Evolutionary conservation across 2,113 vertebrate species (phyloP).

Genomic region (Coryphaenoides rupestris): DNA sequence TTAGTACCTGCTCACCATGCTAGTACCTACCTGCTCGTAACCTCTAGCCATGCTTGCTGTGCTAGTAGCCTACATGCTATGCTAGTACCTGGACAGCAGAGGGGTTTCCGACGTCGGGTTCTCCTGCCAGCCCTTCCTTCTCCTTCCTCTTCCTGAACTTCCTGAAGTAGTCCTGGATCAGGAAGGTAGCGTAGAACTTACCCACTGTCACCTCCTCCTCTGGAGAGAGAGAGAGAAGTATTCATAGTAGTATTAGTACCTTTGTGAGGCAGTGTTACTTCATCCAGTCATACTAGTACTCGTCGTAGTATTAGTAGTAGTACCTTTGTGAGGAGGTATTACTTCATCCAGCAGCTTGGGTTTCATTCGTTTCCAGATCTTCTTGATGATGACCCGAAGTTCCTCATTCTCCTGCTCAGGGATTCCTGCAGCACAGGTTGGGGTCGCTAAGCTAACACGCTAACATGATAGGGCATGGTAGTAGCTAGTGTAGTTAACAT

Average conservation of each 20-base stretch:
- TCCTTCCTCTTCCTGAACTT: conserved; percentile 97
- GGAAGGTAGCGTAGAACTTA: conserved; percentile 96
- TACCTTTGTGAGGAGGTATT: conserved; percentile 82
- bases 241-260: not conserved
- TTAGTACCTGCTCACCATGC: not conserved
- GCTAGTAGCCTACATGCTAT: not conserved
- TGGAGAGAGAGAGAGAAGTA: conserved; percentile 40
- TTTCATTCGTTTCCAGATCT: conserved; percentile 91
- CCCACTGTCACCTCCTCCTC: conserved; percentile 96
- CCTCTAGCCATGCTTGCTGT: not conserved
- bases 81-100: conserved; percentile 65
- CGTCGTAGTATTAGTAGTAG: conserved; percentile 26
- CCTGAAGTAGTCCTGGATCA: conserved; percentile 97
- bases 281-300: not conserved
- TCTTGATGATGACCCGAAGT: conserved; percentile 83
- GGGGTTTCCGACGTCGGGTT: conserved; percentile 55
- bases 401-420: conserved; percentile 86
- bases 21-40: not conserved
- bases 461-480: too few relatives aligned
- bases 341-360: conserved; percentile 88
- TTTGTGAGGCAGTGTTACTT: not conserved
- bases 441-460: not conserved
- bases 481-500: too few relatives aligned
- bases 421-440: conserved; percentile 64
- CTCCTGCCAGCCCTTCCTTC: conserved; percentile 61